Evolutionary conservation across 2,797 vertebrate species (phyloP), one percentile per base, ranked within the genome.

Genomic region (Perodicticus potto): DNA sequence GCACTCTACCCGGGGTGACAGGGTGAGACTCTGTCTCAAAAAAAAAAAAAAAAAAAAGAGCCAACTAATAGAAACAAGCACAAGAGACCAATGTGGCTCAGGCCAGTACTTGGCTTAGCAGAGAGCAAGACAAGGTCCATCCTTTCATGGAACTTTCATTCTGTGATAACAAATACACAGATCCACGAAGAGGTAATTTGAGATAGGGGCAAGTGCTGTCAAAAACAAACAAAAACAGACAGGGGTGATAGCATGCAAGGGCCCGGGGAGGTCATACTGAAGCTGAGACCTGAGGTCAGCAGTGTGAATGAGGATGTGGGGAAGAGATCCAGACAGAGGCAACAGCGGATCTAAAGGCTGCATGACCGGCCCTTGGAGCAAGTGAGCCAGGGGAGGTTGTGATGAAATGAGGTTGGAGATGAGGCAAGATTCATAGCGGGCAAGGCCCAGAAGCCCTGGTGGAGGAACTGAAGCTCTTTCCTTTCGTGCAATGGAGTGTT

Each of bases 231-330:
- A 57, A 19, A 45, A 69, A 23, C 13, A 34, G 65, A 40, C 23
- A 20, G 40, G 13, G 27, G 37, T 27, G 23, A n/a, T 0, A 9
- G 17, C 0, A 1, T 69, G 6, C 37, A 1, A 29, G 6, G 34
- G 45, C 27, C 45, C 32, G 34, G 29, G 29, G 59, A 32, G 6
- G 5, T 0, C 6, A 3, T 23, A 7, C 3, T 13, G 70, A 43
- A 37, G 34, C 32, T 3, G 29, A 93, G 73, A 34, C 59, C 43
- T 29, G 22, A 16, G 69, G 49, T 45, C 49, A 53, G 57, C 27
- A 34, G 53, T 53, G 32, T 59, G n/a, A 29, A 25, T 4, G 20
- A 59, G 53, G 86, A 27, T 7, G 17, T 17, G 25, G 14, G 40
- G 37, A 80, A 43, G 11, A 40, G 9, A 29, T 69, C 14, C 29